Conservation (phyloP, 2,113 vertebrate genomes). For the Phyllostomus discolor region DNA sequence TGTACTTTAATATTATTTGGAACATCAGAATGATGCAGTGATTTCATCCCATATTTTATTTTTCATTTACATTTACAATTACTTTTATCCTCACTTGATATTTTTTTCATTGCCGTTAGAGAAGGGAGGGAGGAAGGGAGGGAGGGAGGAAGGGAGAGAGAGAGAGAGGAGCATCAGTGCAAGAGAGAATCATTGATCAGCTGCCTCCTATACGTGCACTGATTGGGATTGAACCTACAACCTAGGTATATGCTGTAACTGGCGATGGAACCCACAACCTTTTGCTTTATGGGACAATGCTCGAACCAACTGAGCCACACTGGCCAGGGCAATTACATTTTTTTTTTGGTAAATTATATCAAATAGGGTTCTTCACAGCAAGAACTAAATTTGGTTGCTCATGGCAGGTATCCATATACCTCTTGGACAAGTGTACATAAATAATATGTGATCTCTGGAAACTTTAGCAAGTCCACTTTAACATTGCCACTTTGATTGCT, state of each 20-base stretch:
- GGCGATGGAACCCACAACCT: too few species aligned
- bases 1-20: neutral
- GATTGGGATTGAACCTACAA: too few species aligned
- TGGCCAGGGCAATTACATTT: neutral
- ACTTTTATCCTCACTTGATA: too few species aligned
- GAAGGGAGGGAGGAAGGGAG: too few species aligned
- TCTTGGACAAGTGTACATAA: neutral
- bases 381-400: neutral
- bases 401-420: fast-evolving
- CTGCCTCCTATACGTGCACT: too few species aligned
- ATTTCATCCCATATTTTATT: neutral
- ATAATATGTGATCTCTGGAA: neutral
- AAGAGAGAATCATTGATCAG: too few species aligned
- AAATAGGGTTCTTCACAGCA: neutral
- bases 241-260: too few species aligned
- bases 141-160: too few species aligned
- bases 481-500: neutral
- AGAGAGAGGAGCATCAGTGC: too few species aligned
- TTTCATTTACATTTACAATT: neutral
- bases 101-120: too few species aligned
- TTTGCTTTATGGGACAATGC: too few species aligned
- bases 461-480: neutral
- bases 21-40: neutral
- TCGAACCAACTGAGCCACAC: too few species aligned
- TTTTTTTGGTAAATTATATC: neutral